Percentiles rank a stretch among this genome's conserved stretches.
phyloP scores from a whole-genome alignment of 2,888 invertebrate genomes.

The Cheilosia urbana region DNA sequence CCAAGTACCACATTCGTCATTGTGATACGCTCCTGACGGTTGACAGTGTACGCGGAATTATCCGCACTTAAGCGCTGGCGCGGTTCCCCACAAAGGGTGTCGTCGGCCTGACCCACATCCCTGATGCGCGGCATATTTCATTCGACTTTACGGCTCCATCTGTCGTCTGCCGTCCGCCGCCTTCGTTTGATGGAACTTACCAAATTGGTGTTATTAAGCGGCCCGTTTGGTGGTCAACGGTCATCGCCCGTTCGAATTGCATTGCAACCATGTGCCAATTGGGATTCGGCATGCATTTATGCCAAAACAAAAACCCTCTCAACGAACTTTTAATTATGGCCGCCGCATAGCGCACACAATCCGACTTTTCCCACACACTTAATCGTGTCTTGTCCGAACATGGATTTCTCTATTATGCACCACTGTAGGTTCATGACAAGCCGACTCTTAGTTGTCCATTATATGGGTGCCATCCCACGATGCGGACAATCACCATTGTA shows the following conservation, averaged over 20 bases:
- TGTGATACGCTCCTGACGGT: conserved; percentile 61
- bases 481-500: conserved; percentile 72
- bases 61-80: conserved; percentile 67
- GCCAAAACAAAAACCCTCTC: conserved; percentile 31
- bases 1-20: conserved; percentile 61
- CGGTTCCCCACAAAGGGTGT: conserved; percentile 59
- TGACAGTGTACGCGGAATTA: conserved; percentile 71
- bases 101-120: conserved; percentile 53
- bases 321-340: conserved; percentile 21
- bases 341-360: background rate
- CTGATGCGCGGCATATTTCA: conserved; percentile 31
- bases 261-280: conserved; percentile 58
- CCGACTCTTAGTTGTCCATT: conserved; percentile 71
- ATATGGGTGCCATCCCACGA: conserved; percentile 75
- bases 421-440: conserved; percentile 70
- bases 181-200: conserved; percentile 71
- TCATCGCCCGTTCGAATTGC: conserved; percentile 39
- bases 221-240: conserved; percentile 39
- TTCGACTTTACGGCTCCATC: conserved; percentile 54
- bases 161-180: no score
- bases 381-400: conserved; percentile 59
- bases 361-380: conserved; percentile 69
- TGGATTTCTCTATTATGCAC: conserved; percentile 65
- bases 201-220: conserved; percentile 73
- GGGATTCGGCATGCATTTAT: conserved; percentile 62